A percentile compares a stretch with the other conserved stretches of the same genome.
Evolutionary conservation across 2,888 invertebrate genomes (phyloP).

Genomic region (Hypercompe scribonia): DNA sequence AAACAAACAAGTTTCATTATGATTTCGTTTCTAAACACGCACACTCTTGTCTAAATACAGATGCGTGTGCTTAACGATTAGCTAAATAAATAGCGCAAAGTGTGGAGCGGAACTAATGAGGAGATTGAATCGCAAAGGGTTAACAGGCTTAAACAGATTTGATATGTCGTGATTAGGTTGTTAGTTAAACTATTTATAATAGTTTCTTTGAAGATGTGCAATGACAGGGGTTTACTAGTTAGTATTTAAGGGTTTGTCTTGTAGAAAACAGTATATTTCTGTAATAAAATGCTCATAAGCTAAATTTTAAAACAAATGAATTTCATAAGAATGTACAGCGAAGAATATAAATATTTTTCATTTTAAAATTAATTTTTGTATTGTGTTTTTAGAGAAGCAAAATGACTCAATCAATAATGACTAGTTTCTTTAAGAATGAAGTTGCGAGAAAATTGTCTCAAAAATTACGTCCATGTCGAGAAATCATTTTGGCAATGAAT

Average conservation of each 20-base stretch:
- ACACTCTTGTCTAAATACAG: slow-evolving; percentile 31
- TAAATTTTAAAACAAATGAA: not conserved
- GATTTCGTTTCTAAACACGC: not conserved
- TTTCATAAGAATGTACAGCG: too few relatives aligned
- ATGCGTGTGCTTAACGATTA: slow-evolving; percentile 26
- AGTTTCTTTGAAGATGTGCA: not conserved
- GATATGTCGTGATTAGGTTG: slow-evolving; percentile 42
- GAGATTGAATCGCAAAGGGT: slow-evolving; percentile 45
- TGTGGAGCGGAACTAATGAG: slow-evolving; percentile 48
- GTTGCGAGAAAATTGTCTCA: too few relatives aligned
- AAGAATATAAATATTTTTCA: too few relatives aligned
- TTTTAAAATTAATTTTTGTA: too few relatives aligned
- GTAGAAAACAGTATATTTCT: too few relatives aligned
- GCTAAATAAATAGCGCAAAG: slow-evolving; percentile 36
- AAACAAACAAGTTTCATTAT: not conserved
- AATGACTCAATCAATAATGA: too few relatives aligned
- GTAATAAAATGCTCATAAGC: not conserved
- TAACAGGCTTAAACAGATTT: slow-evolving; percentile 47
- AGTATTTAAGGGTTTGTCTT: too few relatives aligned
- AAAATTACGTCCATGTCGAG: too few relatives aligned
- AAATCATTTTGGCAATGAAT: too few relatives aligned
- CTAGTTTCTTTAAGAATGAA: too few relatives aligned
- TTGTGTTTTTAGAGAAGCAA: too few relatives aligned
- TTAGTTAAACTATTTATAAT: slow-evolving; percentile 34
- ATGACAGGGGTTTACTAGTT: not conserved